Base-by-base conservation (phyloP, 2,888 invertebrate genomes). In the Vanessa cardui region DNA sequence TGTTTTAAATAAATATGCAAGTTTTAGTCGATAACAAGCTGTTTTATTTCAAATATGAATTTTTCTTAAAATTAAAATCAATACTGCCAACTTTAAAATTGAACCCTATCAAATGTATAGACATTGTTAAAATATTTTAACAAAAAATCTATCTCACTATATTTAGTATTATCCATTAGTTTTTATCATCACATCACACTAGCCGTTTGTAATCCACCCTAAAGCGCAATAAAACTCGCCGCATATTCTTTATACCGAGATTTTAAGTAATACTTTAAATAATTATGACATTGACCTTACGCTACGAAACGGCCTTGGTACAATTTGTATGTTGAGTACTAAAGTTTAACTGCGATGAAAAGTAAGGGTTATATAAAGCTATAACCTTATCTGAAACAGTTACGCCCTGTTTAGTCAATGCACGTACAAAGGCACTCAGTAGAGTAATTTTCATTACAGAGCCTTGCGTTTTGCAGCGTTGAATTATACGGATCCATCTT, bases 371-470 rank as follows among this genome's bases (percentile, higher is more conserved):
- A 33, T 26, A 45, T 49, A 33, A 33, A 45, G 63, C 45, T 58
- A 46, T 66, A 67, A 67, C 58, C 46, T 69, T 52, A 67, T 62
- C 64, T 56, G 45, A 56, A 66, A 63, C 68, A 59, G 63, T 64
- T 69, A 67, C 54, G 45, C 26, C 58, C 66, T 45, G 62, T 47
- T 64, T 64, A 71, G 63, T 62, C 66, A 67, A 66, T 54, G 64
- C 71, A 71, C 71, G 69, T 71, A 69, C 71, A 69, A 58, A 50
- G 58, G 58, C 64, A 67, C 69, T 69, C 56, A 61, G 39, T 60
- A 46, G 63, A 49, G 60, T 52, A 68, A 65, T 66, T 69, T 64
- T 69, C 61, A 69, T 66, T 66, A 64, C 63, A 50, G 54, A 52
- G 47, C 52, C 46, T 47, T 61, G 60, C 56, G 50, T 52, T 52